Evolutionary conservation across 1,140 invertebrate species (phyloP), one percentile per base, ranked within the genome.

Genomic region (Mylabris phalerata): DNA sequence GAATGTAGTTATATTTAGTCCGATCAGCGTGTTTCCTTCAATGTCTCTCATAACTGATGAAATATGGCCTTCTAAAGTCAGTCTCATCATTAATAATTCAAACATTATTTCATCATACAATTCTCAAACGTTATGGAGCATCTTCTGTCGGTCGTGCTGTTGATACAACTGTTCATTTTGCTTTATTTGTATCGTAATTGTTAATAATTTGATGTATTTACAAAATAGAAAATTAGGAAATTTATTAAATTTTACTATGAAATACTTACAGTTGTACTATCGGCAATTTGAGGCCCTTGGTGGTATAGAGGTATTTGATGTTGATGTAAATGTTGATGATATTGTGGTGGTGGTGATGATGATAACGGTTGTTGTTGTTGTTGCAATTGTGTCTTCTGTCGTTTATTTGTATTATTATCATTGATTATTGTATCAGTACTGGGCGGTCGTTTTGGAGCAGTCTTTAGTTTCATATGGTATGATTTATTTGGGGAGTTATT

Each of bases 361-460:
- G 32, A 51, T 26, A 19, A 47, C 45, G 45, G 55, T 32, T 27
- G 55, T 19, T 42, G 51, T 47, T 48, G 13, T 13, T 38, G 9
- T 40, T 52, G 58, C 42, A 59, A 50, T 25, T 62, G 57, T 9
- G 46, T 57, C 49, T 51, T 59, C 19, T 52, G 59, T 25, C 59
- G 61, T 47, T 60, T 59, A 48, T 19, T 19, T 19, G 19, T 19
- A 19, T 19, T 19, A 19, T 59, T 55, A 42, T 51, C 27, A 39
- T 55, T 46, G 9, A 50, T 50, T 11, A 44, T 46, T 45, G 59
- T 60, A 50, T 63, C 54, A 49, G 56, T 60, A 50, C 50, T 60
- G 59, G 66, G 61, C 61, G 66, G 61, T 13, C 63, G 55, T 49
- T 67, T 67, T 27, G 52, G 11, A 45, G 47, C 59, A 57, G 61